Conservation (phyloP, 2,888 invertebrate species). For the Acleris holmiana region DNA sequence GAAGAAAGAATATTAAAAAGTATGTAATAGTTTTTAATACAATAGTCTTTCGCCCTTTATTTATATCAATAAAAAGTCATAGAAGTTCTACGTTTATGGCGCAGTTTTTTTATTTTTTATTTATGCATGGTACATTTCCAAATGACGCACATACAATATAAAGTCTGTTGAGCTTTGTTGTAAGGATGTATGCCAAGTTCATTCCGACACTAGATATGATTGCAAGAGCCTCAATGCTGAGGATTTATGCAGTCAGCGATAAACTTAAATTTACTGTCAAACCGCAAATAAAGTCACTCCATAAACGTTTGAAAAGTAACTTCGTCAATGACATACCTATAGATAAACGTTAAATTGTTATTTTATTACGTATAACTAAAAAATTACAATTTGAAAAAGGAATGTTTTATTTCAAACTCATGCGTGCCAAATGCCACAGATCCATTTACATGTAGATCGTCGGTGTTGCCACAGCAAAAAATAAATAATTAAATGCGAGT, state of each 20-base stretch:
- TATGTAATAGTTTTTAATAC: too few relatives aligned
- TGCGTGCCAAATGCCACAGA: constrained; percentile 29
- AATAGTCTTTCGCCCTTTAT: too few relatives aligned
- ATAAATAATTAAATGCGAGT: constrained; percentile 70
- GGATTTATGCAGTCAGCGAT: constrained; percentile 55
- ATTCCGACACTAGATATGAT: constrained; percentile 13
- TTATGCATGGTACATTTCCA: constrained; percentile 5
- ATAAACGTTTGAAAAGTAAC: constrained; percentile 50
- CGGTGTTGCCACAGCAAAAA: constrained; percentile 47
- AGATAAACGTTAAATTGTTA: constrained; percentile 9
- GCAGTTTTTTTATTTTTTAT: not conserved
- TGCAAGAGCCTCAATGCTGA: constrained; percentile 30
- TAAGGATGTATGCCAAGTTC: constrained; percentile 7
- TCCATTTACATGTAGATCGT: constrained; percentile 22
- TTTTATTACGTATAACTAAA: constrained; percentile 6
- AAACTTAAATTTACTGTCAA: constrained; percentile 69
- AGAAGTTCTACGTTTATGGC: not conserved
- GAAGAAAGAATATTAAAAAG: too few relatives aligned
- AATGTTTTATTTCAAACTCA: constrained; percentile 5
- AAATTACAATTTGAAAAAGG: constrained; percentile 15
- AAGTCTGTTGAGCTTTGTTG: constrained; percentile 1
- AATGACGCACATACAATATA: constrained; percentile 4
- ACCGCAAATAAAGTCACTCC: constrained; percentile 75
- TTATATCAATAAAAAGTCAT: too few relatives aligned
- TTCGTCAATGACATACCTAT: constrained; percentile 26